A percentile compares a stretch with the other conserved stretches of the same genome.
Evolutionary conservation across 2,888 invertebrate genomes (phyloP).

Genomic region (Plagodis pulveraria): DNA sequence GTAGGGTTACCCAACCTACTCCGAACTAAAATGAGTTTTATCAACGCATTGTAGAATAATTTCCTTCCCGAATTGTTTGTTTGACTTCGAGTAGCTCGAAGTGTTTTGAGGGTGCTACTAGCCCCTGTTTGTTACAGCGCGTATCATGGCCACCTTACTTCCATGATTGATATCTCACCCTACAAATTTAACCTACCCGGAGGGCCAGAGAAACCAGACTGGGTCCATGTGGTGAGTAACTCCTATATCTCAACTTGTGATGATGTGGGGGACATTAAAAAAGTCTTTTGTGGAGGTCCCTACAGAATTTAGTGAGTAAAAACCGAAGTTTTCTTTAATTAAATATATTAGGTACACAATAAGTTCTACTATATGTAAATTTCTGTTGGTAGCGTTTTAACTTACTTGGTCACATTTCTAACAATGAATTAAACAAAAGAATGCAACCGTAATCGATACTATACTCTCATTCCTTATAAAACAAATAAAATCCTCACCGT

Average conservation of each 20-base stretch:
- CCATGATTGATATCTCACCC: constrained; percentile 98
- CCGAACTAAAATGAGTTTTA: constrained; percentile 1
- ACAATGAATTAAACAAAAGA: no score
- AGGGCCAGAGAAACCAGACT: constrained; percentile 92
- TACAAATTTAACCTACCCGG: constrained; percentile 98
- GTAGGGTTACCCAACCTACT: not conserved
- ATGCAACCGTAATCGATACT: no score
- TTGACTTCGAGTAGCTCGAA: constrained; percentile 66
- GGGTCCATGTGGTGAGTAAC: constrained; percentile 94
- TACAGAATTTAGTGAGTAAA: no score
- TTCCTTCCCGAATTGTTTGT: constrained; percentile 11
- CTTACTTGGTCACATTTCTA: no score
- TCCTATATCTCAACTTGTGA: constrained; percentile 24
- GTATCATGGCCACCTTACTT: constrained; percentile 98
- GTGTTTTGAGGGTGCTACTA: constrained; percentile 80
- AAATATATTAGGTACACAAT: no score
- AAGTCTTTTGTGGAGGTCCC: constrained; percentile 7
- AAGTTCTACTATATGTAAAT: no score
- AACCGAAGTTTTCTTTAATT: no score
- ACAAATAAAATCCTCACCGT: no score
- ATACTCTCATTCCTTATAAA: no score
- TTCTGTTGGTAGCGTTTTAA: no score
- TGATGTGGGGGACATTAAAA: constrained; percentile 18
- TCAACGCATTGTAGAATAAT: not conserved
- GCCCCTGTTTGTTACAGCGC: constrained; percentile 92